Conservation (phyloP, 2,113 vertebrate species). For the Sinocyclocheilus anshuiensis region DNA sequence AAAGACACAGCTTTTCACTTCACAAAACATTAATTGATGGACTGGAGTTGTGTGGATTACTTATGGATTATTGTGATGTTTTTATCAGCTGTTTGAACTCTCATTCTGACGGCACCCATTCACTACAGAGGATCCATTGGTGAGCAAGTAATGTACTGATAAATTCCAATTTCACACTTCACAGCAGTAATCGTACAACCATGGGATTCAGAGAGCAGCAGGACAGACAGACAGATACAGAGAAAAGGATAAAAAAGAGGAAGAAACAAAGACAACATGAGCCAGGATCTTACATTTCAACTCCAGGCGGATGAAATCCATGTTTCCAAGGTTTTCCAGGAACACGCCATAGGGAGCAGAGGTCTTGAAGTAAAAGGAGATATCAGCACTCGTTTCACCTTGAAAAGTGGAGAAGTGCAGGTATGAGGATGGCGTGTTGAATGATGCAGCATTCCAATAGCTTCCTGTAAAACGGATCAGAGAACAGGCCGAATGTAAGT, state of each 20-base stretch:
- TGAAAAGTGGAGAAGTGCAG: slow-evolving; percentile 97
- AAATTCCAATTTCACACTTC: background rate
- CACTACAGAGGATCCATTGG: too few species aligned
- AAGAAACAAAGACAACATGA: slow-evolving; percentile 27
- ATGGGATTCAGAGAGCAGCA: background rate
- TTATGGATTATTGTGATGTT: background rate
- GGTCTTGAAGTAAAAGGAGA: slow-evolving; percentile 98
- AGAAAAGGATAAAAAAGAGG: background rate
- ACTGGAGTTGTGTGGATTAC: too few species aligned
- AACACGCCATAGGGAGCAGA: slow-evolving; percentile 90
- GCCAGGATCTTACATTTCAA: slow-evolving; percentile 69
- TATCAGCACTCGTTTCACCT: slow-evolving; percentile 96
- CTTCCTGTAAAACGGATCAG: slow-evolving; percentile 76
- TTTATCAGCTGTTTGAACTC: background rate
- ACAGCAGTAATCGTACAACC: background rate
- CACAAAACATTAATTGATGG: too few species aligned
- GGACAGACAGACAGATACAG: background rate
- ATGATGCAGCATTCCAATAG: slow-evolving; percentile 96
- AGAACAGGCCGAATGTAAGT: background rate
- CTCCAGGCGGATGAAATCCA: slow-evolving; percentile 96
- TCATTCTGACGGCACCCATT: background rate
- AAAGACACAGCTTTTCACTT: background rate
- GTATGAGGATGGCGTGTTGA: slow-evolving; percentile 91
- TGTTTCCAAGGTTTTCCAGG: slow-evolving; percentile 94
- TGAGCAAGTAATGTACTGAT: too few species aligned